A percentile compares a stretch with the other conserved stretches of the same genome.
These are phyloP conservation scores for Drosophila borealis DNA, from an alignment of 2,888 invertebrate species.

Conservation along the genomic window DNA sequence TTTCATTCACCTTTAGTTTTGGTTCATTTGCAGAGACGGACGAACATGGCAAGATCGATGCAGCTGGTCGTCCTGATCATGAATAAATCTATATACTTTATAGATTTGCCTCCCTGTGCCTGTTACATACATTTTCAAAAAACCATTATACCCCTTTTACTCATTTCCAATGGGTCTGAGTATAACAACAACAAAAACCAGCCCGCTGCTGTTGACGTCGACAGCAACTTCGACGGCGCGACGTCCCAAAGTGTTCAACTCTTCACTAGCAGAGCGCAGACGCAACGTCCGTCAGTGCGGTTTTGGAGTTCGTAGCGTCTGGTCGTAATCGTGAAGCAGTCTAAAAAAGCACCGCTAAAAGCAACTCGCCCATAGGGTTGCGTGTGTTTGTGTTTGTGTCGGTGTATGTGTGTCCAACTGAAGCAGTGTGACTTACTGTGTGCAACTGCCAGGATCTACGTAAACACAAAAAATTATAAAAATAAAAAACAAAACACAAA, in stretches of 20 bases:
- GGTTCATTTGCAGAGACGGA: too few relatives aligned
- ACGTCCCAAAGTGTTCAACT: conserved; percentile 61
- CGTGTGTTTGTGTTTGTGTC: conserved; percentile 9
- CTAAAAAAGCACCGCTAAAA: conserved; percentile 20
- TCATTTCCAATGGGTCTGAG: too few relatives aligned
- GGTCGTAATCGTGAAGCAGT: conserved; percentile 70
- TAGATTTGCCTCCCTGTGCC: too few relatives aligned
- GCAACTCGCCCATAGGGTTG: conserved; percentile 11
- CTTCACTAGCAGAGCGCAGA: conserved; percentile 72
- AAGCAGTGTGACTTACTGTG: conserved; percentile 8
- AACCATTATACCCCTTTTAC: too few relatives aligned
- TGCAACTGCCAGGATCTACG: conserved; percentile 36
- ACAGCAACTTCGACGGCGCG: conserved; percentile 35
- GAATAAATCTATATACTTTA: too few relatives aligned
- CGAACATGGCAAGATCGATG: too few relatives aligned
- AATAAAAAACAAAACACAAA: background rate
- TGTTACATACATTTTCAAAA: too few relatives aligned
- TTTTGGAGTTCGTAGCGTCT: conserved; percentile 80
- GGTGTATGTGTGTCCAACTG: conserved; percentile 12
- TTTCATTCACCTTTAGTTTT: too few relatives aligned
- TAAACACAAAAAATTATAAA: conserved; percentile 1
- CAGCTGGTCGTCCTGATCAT: too few relatives aligned
- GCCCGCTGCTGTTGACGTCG: conserved; percentile 37
- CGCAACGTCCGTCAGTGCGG: conserved; percentile 81
- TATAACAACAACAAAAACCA: conserved; percentile 34